A percentile compares a stretch with the other conserved stretches of the same genome.
phyloP scores from a whole-genome alignment of 1,140 invertebrate species.

The Colletes gigas region DNA sequence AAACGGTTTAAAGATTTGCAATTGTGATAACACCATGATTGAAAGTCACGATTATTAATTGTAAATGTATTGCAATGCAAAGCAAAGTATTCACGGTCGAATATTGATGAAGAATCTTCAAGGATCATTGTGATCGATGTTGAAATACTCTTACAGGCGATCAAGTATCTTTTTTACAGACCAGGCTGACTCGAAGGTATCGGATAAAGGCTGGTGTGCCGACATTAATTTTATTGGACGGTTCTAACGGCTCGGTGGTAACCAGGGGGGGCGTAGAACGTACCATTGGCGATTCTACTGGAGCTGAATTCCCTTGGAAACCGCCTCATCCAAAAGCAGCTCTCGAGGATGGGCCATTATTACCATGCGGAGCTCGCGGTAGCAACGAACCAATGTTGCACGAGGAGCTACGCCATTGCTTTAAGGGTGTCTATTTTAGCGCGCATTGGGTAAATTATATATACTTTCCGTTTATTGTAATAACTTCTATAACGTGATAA shows the following conservation, averaged over 20 bases:
- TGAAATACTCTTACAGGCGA: conserved; percentile 19
- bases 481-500: too few species aligned
- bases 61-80: not conserved
- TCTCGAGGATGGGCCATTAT: conserved; percentile 84
- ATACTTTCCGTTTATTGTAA: too few species aligned
- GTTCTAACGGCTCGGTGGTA: conserved; percentile 82
- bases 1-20: too few species aligned
- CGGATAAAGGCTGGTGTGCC: conserved; percentile 88
- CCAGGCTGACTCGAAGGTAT: conserved; percentile 86
- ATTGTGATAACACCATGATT: too few species aligned
- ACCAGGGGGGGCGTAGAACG: conserved; percentile 86
- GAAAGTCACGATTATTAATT: not conserved
- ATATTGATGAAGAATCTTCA: conserved; percentile 19
- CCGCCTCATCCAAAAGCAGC: conserved; percentile 83
- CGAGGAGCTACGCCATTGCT: conserved; percentile 83
- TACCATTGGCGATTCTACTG: conserved; percentile 85
- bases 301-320: conserved; percentile 87
- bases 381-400: conserved; percentile 81
- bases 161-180: conserved; percentile 80
- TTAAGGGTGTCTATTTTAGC: conserved; percentile 90
- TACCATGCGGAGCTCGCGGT: conserved; percentile 81
- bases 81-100: not conserved
- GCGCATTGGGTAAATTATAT: conserved; percentile 87
- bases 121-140: not conserved
- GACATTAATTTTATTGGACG: conserved; percentile 87